These are phyloP conservation scores for Ophion slaviceki DNA, from an alignment of 2,888 invertebrate species.

Conservation along the genomic window DNA sequence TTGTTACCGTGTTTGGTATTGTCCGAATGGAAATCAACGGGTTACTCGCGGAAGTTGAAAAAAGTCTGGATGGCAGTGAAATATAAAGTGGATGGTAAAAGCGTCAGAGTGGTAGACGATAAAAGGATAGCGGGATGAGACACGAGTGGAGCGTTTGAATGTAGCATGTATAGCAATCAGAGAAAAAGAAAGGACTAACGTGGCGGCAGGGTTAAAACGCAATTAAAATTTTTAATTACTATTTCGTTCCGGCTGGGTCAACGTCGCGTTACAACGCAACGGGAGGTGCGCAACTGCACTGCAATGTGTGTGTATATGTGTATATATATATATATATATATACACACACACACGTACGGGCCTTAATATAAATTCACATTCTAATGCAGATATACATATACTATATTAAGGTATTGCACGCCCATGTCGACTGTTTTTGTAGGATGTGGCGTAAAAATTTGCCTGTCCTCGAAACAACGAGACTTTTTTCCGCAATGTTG, in stretches of 20 bases:
- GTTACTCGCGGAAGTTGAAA: constrained; percentile 68
- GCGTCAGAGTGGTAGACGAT: too few species aligned
- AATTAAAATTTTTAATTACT: constrained; percentile 82
- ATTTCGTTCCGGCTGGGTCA: constrained; percentile 73
- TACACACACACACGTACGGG: too few species aligned
- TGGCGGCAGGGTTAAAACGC: constrained; percentile 71
- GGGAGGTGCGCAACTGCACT: neutral
- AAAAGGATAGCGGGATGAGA: neutral
- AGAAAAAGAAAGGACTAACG: neutral
- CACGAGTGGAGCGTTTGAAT: neutral
- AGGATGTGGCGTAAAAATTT: too few species aligned
- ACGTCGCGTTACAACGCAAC: neutral
- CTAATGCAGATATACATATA: too few species aligned
- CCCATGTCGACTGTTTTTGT: too few species aligned
- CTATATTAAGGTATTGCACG: too few species aligned
- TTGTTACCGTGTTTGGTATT: neutral
- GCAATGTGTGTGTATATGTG: too few species aligned
- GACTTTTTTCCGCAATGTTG: too few species aligned
- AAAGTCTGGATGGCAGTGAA: constrained; percentile 63
- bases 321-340: neutral
- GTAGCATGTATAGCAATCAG: neutral
- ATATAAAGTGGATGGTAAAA: neutral
- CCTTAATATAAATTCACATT: too few species aligned
- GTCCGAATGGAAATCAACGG: neutral
- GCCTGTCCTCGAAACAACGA: too few species aligned